A percentile compares a stretch with the other conserved stretches of the same genome.
Evolutionary conservation across 1,140 invertebrate genomes (phyloP).

Genomic region (Oncopeltus fasciatus): DNA sequence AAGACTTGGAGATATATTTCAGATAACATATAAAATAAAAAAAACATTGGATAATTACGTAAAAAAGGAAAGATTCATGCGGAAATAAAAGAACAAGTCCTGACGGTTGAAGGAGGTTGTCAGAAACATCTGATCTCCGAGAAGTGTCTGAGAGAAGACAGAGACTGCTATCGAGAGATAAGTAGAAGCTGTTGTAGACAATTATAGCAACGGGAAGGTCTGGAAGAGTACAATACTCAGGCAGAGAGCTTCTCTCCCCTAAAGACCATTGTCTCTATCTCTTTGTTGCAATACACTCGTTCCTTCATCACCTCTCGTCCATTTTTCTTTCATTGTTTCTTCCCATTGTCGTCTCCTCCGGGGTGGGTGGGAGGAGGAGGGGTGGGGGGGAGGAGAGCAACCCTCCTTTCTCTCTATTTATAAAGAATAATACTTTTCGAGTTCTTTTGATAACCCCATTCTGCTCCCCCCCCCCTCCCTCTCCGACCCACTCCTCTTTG

Average conservation of each 20-base stretch:
- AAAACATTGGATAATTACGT: too few species aligned
- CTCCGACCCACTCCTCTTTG: conserved; percentile 17
- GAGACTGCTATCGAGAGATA: background rate
- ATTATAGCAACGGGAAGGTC: background rate
- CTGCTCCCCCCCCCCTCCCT: conserved; percentile 19
- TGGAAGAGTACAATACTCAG: background rate
- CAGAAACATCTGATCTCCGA: too few species aligned
- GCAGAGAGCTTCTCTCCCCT: background rate
- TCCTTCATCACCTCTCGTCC: conserved; percentile 20
- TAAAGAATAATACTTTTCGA: conserved; percentile 25
- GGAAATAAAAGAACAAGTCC: background rate
- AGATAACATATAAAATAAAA: too few species aligned
- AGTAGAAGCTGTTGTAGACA: conserved; percentile 4
- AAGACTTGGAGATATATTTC: too few species aligned
- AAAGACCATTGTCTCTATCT: conserved; percentile 17
- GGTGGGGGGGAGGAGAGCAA: too few species aligned
- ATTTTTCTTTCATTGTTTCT: conserved; percentile 25
- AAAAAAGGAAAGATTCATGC: background rate
- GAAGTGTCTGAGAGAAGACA: background rate
- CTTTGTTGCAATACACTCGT: conserved; percentile 21
- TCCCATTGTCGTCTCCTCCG: conserved; percentile 19
- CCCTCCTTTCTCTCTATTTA: conserved; percentile 22
- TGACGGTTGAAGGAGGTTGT: too few species aligned
- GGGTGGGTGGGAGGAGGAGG: background rate
- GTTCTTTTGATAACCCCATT: conserved; percentile 25